These are phyloP conservation scores for Myotis daubentonii DNA, from an alignment of 2,797 vertebrate species.

Conservation along the genomic window DNA sequence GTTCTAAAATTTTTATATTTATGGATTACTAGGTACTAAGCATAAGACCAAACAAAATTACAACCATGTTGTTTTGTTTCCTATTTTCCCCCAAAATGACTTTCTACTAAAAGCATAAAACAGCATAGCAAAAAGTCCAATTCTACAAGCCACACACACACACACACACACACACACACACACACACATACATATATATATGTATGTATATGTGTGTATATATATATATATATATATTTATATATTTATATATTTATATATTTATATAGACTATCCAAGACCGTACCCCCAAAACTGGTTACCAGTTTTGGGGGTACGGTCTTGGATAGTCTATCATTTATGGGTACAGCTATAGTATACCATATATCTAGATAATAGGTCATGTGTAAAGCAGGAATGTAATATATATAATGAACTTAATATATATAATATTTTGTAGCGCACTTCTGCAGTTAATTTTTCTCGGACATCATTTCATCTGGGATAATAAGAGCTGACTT, in stretches of 20 bases:
- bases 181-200: too few relatives aligned
- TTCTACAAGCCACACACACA: not conserved
- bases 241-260: not conserved
- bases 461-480: not conserved
- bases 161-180: too few relatives aligned
- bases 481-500: not conserved
- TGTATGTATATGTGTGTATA: not conserved
- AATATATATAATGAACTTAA: not conserved
- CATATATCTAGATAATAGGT: not conserved
- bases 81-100: not conserved
- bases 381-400: not conserved
- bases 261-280: too few relatives aligned
- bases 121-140: not conserved
- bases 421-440: not conserved
- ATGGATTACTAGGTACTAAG: not conserved
- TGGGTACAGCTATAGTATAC: not conserved
- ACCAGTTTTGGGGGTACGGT: not conserved
- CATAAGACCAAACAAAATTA: not conserved
- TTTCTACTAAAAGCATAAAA: not conserved
- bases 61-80: not conserved
- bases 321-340: not conserved
- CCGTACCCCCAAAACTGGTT: not conserved
- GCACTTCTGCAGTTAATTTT: not conserved
- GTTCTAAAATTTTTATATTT: not conserved
- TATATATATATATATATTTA: too few relatives aligned